Base-by-base conservation (phyloP, 2,797 vertebrate species). In the Hoplostethus mediterraneus region DNA sequence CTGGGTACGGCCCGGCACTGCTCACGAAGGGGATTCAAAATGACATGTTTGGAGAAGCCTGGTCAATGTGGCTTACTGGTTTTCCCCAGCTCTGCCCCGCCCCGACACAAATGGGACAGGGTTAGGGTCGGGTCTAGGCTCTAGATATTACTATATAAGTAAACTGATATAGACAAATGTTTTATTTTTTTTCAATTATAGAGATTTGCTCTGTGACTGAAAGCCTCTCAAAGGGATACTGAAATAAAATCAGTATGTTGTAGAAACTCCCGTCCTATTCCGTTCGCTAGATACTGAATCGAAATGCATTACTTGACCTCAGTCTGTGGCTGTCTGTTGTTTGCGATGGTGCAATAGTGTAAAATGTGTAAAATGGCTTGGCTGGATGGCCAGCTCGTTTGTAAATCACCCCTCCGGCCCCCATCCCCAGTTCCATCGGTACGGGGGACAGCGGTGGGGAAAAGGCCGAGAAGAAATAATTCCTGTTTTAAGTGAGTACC, bases 21-120 rank as follows among this genome's bases (percentile, higher is more conserved):
- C 80, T 81, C 81, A 76, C 51, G 58, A 64, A 83, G 77, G 84
- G 66, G 82, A 91, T 90, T 92, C 76, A 75, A 73, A 81, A 84
- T 87, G 84, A 86, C 87, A 87, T 84, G 84, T 88, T 87, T 86
- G 57, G 76, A 85, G 77, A 89, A 87, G 75, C 71, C 75, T 75
- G 87, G 84, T 81, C 81, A 83, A 82, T 89, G 83, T 85, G 86
- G 81, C 79, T 82, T 79, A 49, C 80, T 82, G 82, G 80, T 79
- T 87, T 79, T 77, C 52, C 78, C 25, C 21, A 5, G 57, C 73
- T 64, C 71, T 80, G 75, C 67, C 81, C 66, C 52, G 47, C 30
- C 12, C 71, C 71, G 67, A 69, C 75, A 48, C 48, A 71, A 63
- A 73, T 16, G 42, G 48, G 75, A 86, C 61, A 54, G 30, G 59